Base-by-base conservation (phyloP, 2,888 invertebrate species). In the Abscondita cerata region DNA sequence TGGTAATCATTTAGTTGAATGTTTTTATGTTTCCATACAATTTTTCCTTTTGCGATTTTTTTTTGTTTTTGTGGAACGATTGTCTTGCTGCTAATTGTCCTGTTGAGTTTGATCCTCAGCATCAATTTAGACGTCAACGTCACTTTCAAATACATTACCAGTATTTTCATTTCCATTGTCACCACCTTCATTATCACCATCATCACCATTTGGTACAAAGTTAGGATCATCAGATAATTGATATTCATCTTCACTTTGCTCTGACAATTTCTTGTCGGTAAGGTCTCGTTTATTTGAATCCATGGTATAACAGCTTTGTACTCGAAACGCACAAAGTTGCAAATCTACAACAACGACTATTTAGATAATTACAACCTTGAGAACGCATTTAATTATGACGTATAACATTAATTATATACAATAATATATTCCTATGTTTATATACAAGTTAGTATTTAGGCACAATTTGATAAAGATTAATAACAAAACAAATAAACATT, bases 311-410 rank as follows among this genome's bases (percentile, higher is more conserved):
- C 13, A 13, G 38, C 48, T 38, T 18, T 50, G 56, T 38, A 48
- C 40, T 48, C 36, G 18, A 13, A 19, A 38, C 5, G 40, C 56
- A 56, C 47, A 47, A 18, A 11, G 48, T 40, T 56, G 25, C 36
- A 20, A 34, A 34, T 56, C 48, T 38, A 16, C 40, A 56, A 40
- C 38, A 41, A 41, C 36, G 36, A 25, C 6, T 4, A 25, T 25
- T 25, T 25, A 6, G 4, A 6, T 6, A 25, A 25, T 25, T 25
- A 25, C 5, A 11, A 36, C 36, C 36, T 36, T 36, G 36, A 36
- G 3, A 36, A 3, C 36, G 36, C 36, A 36, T 36, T 3, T n/a
- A n/a, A n/a, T n/a, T 36, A 9, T 36, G 36, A 36, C 36, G 11
- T 12, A 6, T 36, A 36, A 6, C n/a, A 36, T 13, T 6, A 36